A percentile compares a stretch with the other conserved stretches of the same genome.
These are phyloP conservation scores for Sthenelais limicola DNA, from an alignment of 2,888 invertebrate species.

Conservation along the genomic window DNA sequence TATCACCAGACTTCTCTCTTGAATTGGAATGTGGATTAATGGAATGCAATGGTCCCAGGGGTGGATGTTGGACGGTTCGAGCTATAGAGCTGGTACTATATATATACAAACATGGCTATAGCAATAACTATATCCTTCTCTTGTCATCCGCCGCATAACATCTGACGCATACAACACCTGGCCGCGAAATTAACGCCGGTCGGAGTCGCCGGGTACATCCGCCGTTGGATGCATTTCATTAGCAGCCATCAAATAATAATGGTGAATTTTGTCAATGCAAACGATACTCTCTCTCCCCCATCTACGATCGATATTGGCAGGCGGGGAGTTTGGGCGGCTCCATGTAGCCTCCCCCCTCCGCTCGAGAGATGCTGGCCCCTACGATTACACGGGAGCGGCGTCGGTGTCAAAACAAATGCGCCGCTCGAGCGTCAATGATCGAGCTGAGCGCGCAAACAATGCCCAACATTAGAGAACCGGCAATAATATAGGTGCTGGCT, in stretches of 20 bases:
- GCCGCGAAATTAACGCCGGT: neutral
- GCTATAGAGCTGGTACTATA: no score
- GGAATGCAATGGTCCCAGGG: no score
- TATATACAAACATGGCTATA: no score
- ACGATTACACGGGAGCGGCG: slow-evolving; percentile 23
- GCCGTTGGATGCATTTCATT: slow-evolving; percentile 33
- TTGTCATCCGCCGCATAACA: slow-evolving; percentile 10
- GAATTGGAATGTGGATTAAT: slow-evolving; percentile 24
- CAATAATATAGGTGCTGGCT: no score
- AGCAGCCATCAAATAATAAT: slow-evolving; percentile 38
- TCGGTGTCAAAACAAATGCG: slow-evolving; percentile 22
- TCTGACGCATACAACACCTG: slow-evolving; percentile 17
- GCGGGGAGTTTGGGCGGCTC: slow-evolving; percentile 5
- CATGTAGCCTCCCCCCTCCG: no score
- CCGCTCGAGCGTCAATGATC: neutral
- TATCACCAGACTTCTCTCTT: no score
- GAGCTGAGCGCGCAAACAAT: neutral
- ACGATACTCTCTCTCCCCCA: slow-evolving; percentile 22
- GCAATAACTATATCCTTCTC: no score
- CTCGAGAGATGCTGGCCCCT: neutral
- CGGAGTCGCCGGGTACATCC: neutral
- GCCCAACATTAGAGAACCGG: neutral
- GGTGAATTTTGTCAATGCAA: slow-evolving; percentile 39
- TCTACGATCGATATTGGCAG: slow-evolving; percentile 1
- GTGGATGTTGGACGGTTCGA: no score